These are phyloP conservation scores for Stegodyphus dumicola DNA, from an alignment of 1,140 invertebrate species.

Conservation along the genomic window DNA sequence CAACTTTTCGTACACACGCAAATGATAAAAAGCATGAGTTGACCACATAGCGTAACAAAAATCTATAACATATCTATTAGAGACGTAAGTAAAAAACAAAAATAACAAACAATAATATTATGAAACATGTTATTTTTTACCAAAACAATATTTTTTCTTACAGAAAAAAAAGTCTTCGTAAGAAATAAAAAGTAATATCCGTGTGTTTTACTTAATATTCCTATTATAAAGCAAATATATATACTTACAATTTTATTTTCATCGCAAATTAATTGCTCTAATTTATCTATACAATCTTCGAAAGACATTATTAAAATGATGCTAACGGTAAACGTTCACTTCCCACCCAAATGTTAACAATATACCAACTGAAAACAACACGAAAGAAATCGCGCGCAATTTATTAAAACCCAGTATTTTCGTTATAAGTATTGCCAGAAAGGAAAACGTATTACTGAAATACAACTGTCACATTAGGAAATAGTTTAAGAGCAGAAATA, in stretches of 20 bases:
- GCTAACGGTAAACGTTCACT: not conserved
- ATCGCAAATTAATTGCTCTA: slow-evolving; percentile 32
- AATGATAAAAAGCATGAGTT: too few relatives aligned
- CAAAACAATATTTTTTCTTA: too few relatives aligned
- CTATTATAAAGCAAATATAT: not conserved
- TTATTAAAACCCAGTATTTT: not conserved
- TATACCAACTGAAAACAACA: not conserved
- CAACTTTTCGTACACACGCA: too few relatives aligned
- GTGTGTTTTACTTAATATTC: too few relatives aligned
- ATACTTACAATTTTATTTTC: slow-evolving; percentile 30
- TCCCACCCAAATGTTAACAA: not conserved
- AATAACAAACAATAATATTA: too few relatives aligned
- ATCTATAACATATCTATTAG: too few relatives aligned
- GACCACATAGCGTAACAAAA: too few relatives aligned
- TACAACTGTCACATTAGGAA: not conserved
- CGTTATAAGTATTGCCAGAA: not conserved
- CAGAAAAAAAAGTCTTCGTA: too few relatives aligned
- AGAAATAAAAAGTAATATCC: too few relatives aligned
- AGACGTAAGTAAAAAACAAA: too few relatives aligned
- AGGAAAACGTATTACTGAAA: not conserved
- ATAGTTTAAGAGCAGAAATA: not conserved
- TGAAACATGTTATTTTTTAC: too few relatives aligned
- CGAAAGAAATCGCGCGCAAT: not conserved
- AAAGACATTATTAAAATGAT: slow-evolving; percentile 3
- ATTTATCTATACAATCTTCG: slow-evolving; percentile 15